Evolutionary conservation across 2,113 vertebrate genomes (phyloP), one percentile per base, ranked within the genome.

Genomic region (Miniopterus natalensis): DNA sequence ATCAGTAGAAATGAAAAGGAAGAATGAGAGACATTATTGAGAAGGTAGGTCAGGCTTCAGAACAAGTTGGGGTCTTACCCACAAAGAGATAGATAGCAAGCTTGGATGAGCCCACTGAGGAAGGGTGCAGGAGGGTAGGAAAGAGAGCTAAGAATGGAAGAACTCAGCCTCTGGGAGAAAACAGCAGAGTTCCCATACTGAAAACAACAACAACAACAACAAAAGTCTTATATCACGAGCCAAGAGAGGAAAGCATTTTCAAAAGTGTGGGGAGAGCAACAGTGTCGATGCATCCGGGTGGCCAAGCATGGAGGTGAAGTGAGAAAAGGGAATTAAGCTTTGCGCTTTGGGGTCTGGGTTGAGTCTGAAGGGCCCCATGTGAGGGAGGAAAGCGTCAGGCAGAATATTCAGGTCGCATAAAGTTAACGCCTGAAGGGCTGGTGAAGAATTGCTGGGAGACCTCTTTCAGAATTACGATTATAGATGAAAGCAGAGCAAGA

Each of bases 31-130:
- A 71, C 53, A 78, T 45, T 20, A 77, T 8, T 88, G 36, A 68
- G 29, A 81, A 80, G 13, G 36, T 4, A 70, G 65, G 2, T 71
- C 57, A 45, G 23, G 25, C 8, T 47, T 95, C 45, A 47, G 25
- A 74, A 84, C 8, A 88, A 51, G 61, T 74, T 73, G 27, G 14
- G n/a, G n/a, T 84, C 14, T 87, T 59, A 25, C 45, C 17, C 42
- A 42, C 15, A 59, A 65, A 66, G 17, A 65, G 14, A 1, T 27
- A 51, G 57, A 42, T 5, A 81, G 17, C 21, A 71, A 90, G 21
- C 15, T 31, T 61, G 53, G 2, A n/a, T 42, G 20, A 36, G 6
- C 29, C 36, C 0, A 2, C 0, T 7, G 14, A 29, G 40, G 18
- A 81, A 75, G 36, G 47, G 29, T 25, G 5, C 7, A 47, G 31